Percentiles rank a stretch among this genome's conserved stretches.
Conservation (phyloP, 2,888 invertebrate genomes). For the Parasteatoda lunata region DNA sequence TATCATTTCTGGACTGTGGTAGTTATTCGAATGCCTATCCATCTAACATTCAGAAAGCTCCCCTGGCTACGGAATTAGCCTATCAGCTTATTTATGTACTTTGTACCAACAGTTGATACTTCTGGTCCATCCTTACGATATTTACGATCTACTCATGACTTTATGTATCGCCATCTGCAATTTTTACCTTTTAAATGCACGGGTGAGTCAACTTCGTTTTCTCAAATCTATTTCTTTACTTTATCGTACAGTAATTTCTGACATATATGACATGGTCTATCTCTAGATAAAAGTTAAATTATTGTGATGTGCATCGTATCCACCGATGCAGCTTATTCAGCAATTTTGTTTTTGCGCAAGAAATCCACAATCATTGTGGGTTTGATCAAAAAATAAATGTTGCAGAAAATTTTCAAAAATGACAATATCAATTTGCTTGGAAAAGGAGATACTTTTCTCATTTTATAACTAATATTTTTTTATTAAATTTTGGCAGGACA, state of each 20-base stretch:
- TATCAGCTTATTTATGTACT: constrained; percentile 86
- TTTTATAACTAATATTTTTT: too few species aligned
- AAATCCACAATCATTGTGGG: too few species aligned
- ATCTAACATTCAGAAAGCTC: constrained; percentile 77
- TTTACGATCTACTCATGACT: constrained; percentile 83
- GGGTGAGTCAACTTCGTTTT: constrained; percentile 10
- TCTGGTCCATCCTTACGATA: constrained; percentile 85
- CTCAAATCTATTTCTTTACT: neutral
- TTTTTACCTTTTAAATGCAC: constrained; percentile 78
- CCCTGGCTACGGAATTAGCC: constrained; percentile 79
- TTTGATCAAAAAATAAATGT: too few species aligned
- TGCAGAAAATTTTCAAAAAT: too few species aligned
- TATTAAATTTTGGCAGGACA: too few species aligned
- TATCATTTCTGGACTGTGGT: constrained; percentile 73
- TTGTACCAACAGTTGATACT: constrained; percentile 84
- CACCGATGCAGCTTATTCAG: too few species aligned
- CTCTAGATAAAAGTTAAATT: neutral
- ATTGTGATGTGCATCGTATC: neutral
- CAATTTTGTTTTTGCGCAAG: too few species aligned
- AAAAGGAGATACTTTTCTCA: too few species aligned
- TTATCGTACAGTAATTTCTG: neutral
- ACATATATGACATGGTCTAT: too few species aligned
- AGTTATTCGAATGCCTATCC: constrained; percentile 75
- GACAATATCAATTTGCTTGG: too few species aligned
- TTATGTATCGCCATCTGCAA: constrained; percentile 84